Evolutionary conservation across 2,888 invertebrate species (phyloP).

Genomic region (Aphodius sticticus): DNA sequence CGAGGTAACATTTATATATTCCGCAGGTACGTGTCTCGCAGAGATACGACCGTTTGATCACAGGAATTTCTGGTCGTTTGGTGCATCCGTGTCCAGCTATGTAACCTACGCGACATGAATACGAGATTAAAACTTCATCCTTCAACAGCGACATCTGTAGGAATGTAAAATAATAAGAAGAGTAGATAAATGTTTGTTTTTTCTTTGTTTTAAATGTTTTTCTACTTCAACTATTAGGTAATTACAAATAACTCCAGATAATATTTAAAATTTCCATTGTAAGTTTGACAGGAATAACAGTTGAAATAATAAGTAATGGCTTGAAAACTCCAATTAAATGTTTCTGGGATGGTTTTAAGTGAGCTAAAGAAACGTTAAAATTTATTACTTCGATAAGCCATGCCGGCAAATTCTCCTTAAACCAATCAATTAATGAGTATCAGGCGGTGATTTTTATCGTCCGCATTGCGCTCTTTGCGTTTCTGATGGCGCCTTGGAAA

Average conservation of each 20-base stretch:
- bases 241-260: no score
- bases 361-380: neutral
- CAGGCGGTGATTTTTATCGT: neutral
- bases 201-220: no score
- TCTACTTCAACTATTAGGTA: no score
- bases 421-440: neutral
- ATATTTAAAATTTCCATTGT: no score
- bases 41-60: neutral
- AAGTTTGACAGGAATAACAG: neutral
- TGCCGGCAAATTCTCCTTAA: neutral
- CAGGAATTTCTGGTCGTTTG: neutral
- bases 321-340: neutral
- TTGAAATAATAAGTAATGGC: neutral
- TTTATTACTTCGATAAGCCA: neutral
- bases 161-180: no score
- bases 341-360: neutral
- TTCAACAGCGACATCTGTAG: neutral
- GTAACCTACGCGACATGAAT: neutral
- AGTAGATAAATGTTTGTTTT: no score
- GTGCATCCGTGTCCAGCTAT: neutral
- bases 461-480: neutral
- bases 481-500: neutral
- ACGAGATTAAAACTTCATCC: neutral
- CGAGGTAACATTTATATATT: neutral
- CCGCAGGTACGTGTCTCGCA: neutral